phyloP scores from a whole-genome alignment of 2,888 invertebrate genomes.

The Lasioglossum marginatum region DNA sequence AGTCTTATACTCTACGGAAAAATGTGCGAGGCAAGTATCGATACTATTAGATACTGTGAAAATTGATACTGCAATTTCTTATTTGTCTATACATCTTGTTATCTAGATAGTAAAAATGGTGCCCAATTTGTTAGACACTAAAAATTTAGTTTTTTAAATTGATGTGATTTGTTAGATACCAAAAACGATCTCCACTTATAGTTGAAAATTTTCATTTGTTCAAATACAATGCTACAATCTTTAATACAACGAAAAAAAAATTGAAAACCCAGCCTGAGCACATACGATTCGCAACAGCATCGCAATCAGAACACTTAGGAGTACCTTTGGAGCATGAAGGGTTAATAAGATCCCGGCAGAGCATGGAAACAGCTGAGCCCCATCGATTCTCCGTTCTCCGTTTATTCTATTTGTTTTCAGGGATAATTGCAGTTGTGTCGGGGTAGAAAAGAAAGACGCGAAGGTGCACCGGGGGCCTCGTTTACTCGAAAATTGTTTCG shows the following conservation, averaged over 20 bases:
- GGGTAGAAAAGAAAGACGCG: not conserved
- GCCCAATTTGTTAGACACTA: too few species aligned
- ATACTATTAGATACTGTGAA: not conserved
- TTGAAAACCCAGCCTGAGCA: not conserved
- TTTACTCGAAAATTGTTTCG: conserved; percentile 67
- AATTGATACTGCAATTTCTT: too few species aligned
- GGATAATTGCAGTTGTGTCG: conserved; percentile 8
- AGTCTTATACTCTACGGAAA: not conserved
- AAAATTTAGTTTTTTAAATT: too few species aligned
- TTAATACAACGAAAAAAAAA: not conserved
- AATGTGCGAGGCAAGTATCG: not conserved
- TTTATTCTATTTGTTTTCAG: not conserved
- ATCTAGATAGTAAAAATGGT: too few species aligned
- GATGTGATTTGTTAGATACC: too few species aligned
- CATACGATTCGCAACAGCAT: not conserved
- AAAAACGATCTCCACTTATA: too few species aligned
- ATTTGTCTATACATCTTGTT: too few species aligned
- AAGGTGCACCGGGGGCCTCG: conserved; percentile 28
- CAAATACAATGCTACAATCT: not conserved
- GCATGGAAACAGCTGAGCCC: not conserved
- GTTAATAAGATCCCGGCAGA: not conserved
- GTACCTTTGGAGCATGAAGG: not conserved
- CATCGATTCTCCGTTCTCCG: not conserved
- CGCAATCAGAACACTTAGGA: not conserved
- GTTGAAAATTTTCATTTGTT: too few species aligned